Evolutionary conservation across 2,888 invertebrate genomes (phyloP).

Genomic region (Malthinus seriepunctatus): DNA sequence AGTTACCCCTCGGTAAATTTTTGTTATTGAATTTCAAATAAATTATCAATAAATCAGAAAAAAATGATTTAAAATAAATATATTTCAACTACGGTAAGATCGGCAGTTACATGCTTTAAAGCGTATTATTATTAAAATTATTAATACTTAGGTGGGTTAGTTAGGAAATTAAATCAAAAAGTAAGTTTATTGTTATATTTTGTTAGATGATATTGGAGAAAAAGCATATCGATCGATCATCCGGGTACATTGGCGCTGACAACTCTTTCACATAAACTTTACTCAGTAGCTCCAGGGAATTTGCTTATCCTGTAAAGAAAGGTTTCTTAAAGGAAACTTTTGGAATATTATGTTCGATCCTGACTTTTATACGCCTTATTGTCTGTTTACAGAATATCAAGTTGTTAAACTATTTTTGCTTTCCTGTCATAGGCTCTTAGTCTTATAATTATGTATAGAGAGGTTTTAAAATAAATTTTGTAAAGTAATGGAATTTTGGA

Average conservation of each 20-base stretch:
- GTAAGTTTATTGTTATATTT: too few species aligned
- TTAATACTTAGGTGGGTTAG: too few species aligned
- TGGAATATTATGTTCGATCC: constrained; percentile 47
- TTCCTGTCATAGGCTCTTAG: constrained; percentile 7
- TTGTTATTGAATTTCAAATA: too few species aligned
- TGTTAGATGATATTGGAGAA: not conserved
- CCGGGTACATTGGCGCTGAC: constrained; percentile 49
- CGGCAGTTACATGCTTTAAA: too few species aligned
- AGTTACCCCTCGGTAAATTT: too few species aligned
- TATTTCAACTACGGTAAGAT: too few species aligned
- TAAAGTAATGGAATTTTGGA: too few species aligned
- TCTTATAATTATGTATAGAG: constrained; percentile 6
- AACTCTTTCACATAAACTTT: constrained; percentile 53
- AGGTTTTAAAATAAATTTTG: too few species aligned
- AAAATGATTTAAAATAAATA: too few species aligned
- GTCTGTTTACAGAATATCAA: constrained; percentile 37
- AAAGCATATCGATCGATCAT: constrained; percentile 48
- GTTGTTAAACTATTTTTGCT: constrained; percentile 25
- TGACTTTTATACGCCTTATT: constrained; percentile 49
- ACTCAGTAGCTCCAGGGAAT: constrained; percentile 48
- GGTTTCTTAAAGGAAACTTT: constrained; percentile 50
- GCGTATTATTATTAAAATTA: too few species aligned
- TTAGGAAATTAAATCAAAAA: too few species aligned
- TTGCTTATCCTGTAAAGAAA: constrained; percentile 46
- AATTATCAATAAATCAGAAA: too few species aligned